Evolutionary conservation across 2,113 vertebrate genomes (phyloP).

Genomic region (Amazona vittata): DNA sequence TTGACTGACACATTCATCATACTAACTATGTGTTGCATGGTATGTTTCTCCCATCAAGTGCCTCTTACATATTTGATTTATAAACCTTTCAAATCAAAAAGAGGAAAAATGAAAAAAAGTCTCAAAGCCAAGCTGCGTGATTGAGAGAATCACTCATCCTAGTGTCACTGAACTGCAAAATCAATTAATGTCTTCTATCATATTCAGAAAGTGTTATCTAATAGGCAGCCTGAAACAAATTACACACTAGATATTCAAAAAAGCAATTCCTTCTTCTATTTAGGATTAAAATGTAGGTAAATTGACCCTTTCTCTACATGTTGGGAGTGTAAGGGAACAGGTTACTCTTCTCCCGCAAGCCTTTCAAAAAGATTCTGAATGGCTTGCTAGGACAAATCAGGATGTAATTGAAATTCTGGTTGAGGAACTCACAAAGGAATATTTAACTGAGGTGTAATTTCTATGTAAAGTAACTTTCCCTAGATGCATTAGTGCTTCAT

Average conservation of each 20-base stretch:
- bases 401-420: constrained; percentile 60
- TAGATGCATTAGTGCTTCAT: background rate
- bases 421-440: constrained; percentile 6
- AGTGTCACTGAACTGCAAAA: constrained; percentile 68
- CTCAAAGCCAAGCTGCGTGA: background rate
- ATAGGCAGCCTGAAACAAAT: constrained; percentile 58
- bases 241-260: constrained; percentile 63
- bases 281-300: constrained; percentile 64
- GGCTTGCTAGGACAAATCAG: background rate
- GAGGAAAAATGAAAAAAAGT: constrained; percentile 54
- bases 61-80: constrained; percentile 61
- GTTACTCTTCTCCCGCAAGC: background rate
- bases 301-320: constrained; percentile 56
- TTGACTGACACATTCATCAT: background rate
- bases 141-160: constrained; percentile 69
- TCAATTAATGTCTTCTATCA: constrained; percentile 71
- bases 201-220: constrained; percentile 59
- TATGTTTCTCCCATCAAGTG: constrained; percentile 41
- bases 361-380: constrained; percentile 27
- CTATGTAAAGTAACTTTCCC: background rate
- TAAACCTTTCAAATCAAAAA: constrained; percentile 53
- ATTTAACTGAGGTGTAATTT: constrained; percentile 50
- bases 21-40: constrained; percentile 56
- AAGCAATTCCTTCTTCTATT: constrained; percentile 67
- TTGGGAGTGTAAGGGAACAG: background rate